Conservation (phyloP, 37 sponge, comb jelly and placozoan species). For the Cliona cf. orientalis region DNA sequence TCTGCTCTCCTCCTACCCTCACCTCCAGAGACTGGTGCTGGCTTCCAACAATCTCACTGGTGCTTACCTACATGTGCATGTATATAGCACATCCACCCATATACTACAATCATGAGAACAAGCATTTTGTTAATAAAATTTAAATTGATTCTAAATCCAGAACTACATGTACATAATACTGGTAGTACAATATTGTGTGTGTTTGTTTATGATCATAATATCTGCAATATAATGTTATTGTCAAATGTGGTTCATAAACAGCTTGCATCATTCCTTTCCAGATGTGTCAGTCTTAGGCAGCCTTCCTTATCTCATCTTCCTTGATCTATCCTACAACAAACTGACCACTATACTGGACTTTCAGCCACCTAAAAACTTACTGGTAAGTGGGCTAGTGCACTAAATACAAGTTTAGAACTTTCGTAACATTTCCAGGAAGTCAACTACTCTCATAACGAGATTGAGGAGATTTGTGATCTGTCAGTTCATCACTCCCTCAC, state of each 20-base stretch:
- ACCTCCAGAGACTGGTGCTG: constrained; percentile 59
- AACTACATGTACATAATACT: neutral
- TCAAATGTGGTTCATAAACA: too few species aligned
- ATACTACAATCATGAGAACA: too few species aligned
- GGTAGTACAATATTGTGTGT: neutral
- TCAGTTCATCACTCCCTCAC: constrained; percentile 34
- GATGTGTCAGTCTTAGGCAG: constrained; percentile 45
- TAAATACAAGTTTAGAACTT: neutral
- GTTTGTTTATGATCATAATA: neutral
- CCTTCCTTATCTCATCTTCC: constrained; percentile 56
- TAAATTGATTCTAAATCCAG: too few species aligned
- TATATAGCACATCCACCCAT: too few species aligned
- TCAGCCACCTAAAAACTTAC: constrained; percentile 38
- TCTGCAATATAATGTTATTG: too few species aligned
- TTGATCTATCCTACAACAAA: constrained; percentile 71
- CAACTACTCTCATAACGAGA: constrained; percentile 69
- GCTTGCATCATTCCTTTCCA: constrained; percentile 11
- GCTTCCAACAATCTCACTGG: constrained; percentile 77
- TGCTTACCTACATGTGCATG: too few species aligned
- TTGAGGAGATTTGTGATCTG: constrained; percentile 67
- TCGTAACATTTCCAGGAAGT: constrained; percentile 68
- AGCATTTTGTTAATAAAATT: too few species aligned
- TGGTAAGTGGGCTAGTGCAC: constrained; percentile 14
- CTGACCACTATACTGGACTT: constrained; percentile 62
- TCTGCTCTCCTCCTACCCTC: constrained; percentile 36